Base-by-base conservation (phyloP, 2,113 vertebrate species). In the Epinephelus cyanopodus region DNA sequence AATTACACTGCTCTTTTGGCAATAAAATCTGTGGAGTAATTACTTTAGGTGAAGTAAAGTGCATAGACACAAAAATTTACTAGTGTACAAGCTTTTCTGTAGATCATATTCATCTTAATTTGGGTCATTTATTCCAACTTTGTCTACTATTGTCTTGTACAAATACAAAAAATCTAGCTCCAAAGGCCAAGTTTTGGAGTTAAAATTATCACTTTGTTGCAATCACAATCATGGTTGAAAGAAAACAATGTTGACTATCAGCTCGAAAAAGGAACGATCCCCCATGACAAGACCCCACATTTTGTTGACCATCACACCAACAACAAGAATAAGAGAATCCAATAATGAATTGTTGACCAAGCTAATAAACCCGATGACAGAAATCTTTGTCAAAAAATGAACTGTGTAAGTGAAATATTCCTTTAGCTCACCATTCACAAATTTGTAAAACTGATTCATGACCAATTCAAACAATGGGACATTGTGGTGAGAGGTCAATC, bases 1-100 rank as follows among this genome's bases (percentile, higher is more conserved):
- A 33, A 37, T 18, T 1, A 60, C 42, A 15, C 42, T 74, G 72
- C 58, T 74, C 71, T 77, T 83, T 80, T 85, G 3, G 29, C 19
- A 67, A 69, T 61, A 45, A 39, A 50, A 67, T 57, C 27, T 15
- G 2, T 13, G 2, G 23, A 47, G 19, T 71, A 77, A 74, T 58
- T 4, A 56, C 57, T 61, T 78, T 63, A 2, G 1, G 17, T 57
- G 23, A 37, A 33, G 15, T 60, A 17, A 48, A 33, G 19, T 58
- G 15, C 39, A 50, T 9, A 25, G 54, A 79, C 29, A 21, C 53
- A 63, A 12, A 56, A 12, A 37, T 27, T 21, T 3, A 18, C 33
- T 2, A 29, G 52, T 37, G 17, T 23, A 57, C 8, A 23, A 18
- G 18, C 47, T 39, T 64, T 4, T 12, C 9, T n/a, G 8, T 42